Evolutionary conservation across 2,888 invertebrate species (phyloP).

Genomic region (Erynnis tages): DNA sequence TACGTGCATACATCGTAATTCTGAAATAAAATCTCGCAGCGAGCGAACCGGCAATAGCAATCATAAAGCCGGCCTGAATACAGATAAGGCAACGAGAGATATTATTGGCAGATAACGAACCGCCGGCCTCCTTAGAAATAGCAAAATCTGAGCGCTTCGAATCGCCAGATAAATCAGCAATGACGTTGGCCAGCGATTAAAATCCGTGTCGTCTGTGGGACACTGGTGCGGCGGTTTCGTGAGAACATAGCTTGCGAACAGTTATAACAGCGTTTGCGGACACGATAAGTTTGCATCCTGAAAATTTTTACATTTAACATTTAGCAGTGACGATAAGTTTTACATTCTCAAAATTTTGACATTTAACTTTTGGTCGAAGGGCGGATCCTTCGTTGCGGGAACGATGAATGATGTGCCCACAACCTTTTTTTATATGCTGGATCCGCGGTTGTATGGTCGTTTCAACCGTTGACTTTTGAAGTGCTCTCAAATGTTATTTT

Average conservation of each 20-base stretch:
- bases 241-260: conserved; percentile 50
- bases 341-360: too few species aligned
- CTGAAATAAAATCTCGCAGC: conserved; percentile 16
- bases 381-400: too few species aligned
- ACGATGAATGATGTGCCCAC: too few species aligned
- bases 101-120: conserved; percentile 27
- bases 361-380: too few species aligned
- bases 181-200: conserved; percentile 66
- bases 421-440: too few species aligned
- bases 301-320: background rate
- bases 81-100: conserved; percentile 27
- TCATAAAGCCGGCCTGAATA: conserved; percentile 28
- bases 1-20: conserved; percentile 13
- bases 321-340: conserved; percentile 18
- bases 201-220: conserved; percentile 62
- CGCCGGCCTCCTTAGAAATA: conserved; percentile 25
- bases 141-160: conserved; percentile 25
- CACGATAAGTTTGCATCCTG: too few species aligned
- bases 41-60: conserved; percentile 14
- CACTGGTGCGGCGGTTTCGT: conserved; percentile 59
- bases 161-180: conserved; percentile 61
- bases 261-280: conserved; percentile 4
- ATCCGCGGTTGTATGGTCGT: too few species aligned
- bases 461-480: too few species aligned
- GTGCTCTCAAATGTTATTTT: too few species aligned